Conservation (phyloP, 2,888 invertebrate species). For the Ennomos fuscantarius region DNA sequence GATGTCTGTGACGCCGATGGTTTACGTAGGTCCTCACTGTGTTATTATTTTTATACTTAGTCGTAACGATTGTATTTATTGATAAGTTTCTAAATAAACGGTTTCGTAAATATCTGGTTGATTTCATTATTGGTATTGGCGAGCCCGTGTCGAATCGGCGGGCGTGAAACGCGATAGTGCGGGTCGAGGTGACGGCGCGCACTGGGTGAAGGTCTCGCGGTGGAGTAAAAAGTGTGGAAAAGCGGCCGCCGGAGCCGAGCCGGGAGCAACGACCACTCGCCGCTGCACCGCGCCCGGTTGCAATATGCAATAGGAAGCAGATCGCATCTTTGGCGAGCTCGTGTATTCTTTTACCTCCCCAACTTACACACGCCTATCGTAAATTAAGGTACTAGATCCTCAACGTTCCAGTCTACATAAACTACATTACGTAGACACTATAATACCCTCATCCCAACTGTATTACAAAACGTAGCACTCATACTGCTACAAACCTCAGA, state of each 20-base stretch:
- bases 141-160: constrained; percentile 55
- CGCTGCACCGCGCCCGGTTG: constrained; percentile 7
- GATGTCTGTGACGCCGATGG: constrained; percentile 55
- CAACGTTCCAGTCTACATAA: too few relatives aligned
- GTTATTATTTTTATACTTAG: constrained; percentile 79
- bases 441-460: too few relatives aligned
- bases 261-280: constrained; percentile 56
- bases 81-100: constrained; percentile 80
- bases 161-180: constrained; percentile 70
- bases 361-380: too few relatives aligned
- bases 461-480: too few relatives aligned
- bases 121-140: constrained; percentile 67
- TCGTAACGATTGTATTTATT: constrained; percentile 51
- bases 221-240: constrained; percentile 59
- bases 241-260: constrained; percentile 31
- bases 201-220: constrained; percentile 72
- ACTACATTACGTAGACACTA: too few relatives aligned
- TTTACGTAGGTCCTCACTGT: constrained; percentile 46
- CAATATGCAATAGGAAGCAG: constrained; percentile 5
- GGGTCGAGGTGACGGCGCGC: constrained; percentile 51
- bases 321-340: constrained; percentile 1
- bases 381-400: too few relatives aligned
- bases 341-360: background rate
- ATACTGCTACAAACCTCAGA: too few relatives aligned
- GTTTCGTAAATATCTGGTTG: constrained; percentile 68